Conservation (phyloP, 2,797 vertebrate genomes). For the Coregonus sp. region DNA sequence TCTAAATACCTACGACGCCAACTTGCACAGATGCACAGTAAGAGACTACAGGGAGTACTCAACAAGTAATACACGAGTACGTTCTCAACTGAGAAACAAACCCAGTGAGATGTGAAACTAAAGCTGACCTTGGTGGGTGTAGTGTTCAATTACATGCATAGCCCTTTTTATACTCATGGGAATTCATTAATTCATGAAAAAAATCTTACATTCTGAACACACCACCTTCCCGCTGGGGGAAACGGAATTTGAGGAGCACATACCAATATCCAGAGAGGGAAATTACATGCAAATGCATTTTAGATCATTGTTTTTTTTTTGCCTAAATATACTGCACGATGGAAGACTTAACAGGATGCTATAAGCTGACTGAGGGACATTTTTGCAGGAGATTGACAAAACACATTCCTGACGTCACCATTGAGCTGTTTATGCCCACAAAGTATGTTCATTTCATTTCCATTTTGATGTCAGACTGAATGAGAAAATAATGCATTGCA, state of each 20-base stretch:
- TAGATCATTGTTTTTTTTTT: neutral
- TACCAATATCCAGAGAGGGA: neutral
- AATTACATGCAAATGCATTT: neutral
- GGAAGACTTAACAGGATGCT: neutral
- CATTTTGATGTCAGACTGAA: too few relatives aligned
- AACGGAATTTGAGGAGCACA: neutral
- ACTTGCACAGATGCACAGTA: neutral
- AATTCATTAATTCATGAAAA: neutral
- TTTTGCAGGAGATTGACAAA: too few relatives aligned
- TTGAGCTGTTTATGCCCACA: too few relatives aligned
- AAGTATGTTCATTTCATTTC: too few relatives aligned
- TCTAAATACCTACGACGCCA: neutral
- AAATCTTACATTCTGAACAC: neutral
- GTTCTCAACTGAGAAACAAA: conserved; percentile 3
- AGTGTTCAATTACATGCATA: too few relatives aligned
- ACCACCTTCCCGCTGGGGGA: neutral
- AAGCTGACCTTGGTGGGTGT: neutral
- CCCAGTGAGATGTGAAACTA: neutral
- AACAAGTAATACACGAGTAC: neutral
- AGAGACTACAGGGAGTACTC: neutral
- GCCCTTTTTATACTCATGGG: neutral
- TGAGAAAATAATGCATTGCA: too few relatives aligned
- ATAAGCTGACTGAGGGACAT: neutral
- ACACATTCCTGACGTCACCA: too few relatives aligned
- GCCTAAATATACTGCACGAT: neutral